A percentile compares a stretch with the other conserved stretches of the same genome.
Evolutionary conservation across 2,888 invertebrate species (phyloP).

Genomic region (Ommatoiulus sabulosus): DNA sequence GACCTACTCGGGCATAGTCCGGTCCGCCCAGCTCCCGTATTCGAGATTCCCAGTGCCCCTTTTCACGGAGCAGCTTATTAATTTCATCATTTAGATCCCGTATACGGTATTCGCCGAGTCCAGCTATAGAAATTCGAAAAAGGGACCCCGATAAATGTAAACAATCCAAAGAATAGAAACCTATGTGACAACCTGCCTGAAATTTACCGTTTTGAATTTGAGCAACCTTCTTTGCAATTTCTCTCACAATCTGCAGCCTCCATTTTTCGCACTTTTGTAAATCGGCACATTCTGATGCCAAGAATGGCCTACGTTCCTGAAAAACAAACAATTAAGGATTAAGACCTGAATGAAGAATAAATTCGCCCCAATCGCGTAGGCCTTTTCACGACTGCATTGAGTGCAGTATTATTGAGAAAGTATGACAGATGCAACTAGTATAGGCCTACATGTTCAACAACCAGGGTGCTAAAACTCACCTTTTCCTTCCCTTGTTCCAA

Average conservation of each 20-base stretch:
- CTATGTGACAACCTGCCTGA: neutral
- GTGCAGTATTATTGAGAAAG: neutral
- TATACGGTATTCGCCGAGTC: conserved; percentile 98
- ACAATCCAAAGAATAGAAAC: neutral
- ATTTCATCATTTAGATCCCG: conserved; percentile 99
- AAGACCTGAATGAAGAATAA: no score
- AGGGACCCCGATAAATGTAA: neutral
- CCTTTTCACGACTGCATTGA: no score
- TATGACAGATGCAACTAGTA: neutral
- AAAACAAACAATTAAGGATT: conserved; percentile 68
- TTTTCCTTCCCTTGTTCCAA: conserved; percentile 74
- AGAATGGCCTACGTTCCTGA: conserved; percentile 88
- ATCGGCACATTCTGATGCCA: conserved; percentile 95
- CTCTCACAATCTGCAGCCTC: conserved; percentile 95
- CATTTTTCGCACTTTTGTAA: conserved; percentile 94
- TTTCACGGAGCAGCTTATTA: conserved; percentile 95
- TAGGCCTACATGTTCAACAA: neutral
- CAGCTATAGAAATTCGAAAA: conserved; percentile 74
- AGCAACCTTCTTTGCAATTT: conserved; percentile 97
- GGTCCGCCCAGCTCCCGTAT: conserved; percentile 96
- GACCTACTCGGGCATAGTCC: conserved; percentile 91
- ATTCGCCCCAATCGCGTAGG: no score
- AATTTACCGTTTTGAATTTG: conserved; percentile 94
- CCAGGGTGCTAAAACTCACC: conserved; percentile 62
- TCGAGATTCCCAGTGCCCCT: conserved; percentile 97